phyloP scores from a whole-genome alignment of 2,797 vertebrate species.

The Spheniscus humboldti region DNA sequence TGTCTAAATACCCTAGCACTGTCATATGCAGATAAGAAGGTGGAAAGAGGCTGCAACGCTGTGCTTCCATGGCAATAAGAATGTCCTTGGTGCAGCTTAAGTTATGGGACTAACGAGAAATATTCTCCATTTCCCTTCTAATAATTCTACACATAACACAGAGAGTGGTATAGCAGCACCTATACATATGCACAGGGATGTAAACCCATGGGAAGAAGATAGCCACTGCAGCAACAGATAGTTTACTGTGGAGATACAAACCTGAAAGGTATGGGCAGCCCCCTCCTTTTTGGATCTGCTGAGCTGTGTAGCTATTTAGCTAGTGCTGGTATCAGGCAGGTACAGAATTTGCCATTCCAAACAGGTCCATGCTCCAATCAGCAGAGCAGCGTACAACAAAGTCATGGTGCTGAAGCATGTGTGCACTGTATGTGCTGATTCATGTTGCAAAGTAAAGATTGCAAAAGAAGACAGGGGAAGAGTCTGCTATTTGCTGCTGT shows the following conservation, averaged over 20 bases:
- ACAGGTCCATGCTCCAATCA: neutral
- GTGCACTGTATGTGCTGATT: neutral
- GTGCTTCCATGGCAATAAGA: neutral
- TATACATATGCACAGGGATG: neutral
- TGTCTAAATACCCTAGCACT: neutral
- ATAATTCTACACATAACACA: neutral
- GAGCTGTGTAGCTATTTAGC: neutral
- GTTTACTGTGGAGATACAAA: neutral
- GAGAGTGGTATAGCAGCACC: neutral
- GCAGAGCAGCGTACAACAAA: neutral
- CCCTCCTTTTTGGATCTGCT: neutral
- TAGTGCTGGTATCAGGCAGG: neutral
- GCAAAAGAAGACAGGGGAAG: neutral
- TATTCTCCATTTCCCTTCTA: neutral
- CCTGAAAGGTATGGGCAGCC: neutral
- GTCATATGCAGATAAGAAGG: neutral
- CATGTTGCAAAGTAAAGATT: neutral
- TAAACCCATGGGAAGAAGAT: neutral
- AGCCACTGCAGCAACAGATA: neutral
- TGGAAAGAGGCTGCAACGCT: neutral
- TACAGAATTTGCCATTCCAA: neutral
- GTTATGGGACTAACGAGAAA: neutral
- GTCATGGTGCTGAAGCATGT: neutral
- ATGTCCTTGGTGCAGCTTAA: neutral
- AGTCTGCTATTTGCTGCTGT: neutral